Conservation (phyloP, 1,140 invertebrate species). For the Drosophila mauritiana region DNA sequence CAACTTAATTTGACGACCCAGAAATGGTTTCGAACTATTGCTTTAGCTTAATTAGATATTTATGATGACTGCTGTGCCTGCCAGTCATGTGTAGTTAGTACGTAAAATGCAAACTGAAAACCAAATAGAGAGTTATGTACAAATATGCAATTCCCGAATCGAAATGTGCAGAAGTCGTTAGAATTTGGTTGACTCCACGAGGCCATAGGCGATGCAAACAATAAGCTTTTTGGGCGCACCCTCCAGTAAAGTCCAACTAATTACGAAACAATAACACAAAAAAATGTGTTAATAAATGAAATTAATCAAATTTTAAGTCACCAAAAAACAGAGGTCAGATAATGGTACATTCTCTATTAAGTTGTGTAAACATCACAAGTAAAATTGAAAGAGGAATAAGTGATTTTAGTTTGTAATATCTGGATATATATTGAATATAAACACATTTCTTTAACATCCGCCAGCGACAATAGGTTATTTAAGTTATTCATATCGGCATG, state of each 20-base stretch:
- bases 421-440: not conserved
- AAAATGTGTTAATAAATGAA: not conserved
- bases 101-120: conserved; percentile 10
- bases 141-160: conserved; percentile 27
- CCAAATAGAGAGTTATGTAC: conserved; percentile 17
- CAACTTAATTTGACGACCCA: conserved; percentile 13
- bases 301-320: no score
- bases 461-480: no score
- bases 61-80: conserved; percentile 51
- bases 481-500: no score
- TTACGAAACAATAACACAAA: conserved; percentile 59
- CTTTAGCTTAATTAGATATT: conserved; percentile 70
- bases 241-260: conserved; percentile 41
- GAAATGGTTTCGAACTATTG: conserved; percentile 17
- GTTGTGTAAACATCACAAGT: no score
- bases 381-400: not conserved
- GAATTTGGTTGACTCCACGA: conserved; percentile 48
- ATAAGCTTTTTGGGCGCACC: conserved; percentile 22
- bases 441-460: no score
- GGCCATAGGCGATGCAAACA: conserved; percentile 43
- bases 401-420: not conserved
- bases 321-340: no score
- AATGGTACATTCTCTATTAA: no score
- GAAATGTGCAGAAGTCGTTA: conserved; percentile 70
- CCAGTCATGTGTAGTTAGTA: conserved; percentile 18